Percentiles rank a stretch among this genome's conserved stretches.
These are phyloP conservation scores for Molanna angustata DNA, from an alignment of 2,888 invertebrate genomes.

Conservation along the genomic window DNA sequence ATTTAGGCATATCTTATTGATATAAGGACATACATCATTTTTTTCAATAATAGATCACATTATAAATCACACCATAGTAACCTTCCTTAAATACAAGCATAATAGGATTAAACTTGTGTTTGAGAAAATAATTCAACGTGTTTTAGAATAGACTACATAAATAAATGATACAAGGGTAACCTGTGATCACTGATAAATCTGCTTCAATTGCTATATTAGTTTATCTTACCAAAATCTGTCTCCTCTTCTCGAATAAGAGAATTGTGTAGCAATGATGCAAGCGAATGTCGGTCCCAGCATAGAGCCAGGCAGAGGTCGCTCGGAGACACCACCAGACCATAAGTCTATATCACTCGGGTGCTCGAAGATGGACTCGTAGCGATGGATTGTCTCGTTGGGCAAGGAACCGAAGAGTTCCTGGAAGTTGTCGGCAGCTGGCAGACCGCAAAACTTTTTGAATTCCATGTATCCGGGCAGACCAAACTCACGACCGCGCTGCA, in stretches of 20 bases:
- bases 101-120: too few relatives aligned
- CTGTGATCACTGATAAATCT: too few relatives aligned
- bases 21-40: too few relatives aligned
- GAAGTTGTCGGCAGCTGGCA: conserved; percentile 73
- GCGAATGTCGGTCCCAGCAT: conserved; percentile 94
- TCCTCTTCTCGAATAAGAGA: conserved; percentile 82
- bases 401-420: conserved; percentile 82
- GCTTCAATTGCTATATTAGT: too few relatives aligned
- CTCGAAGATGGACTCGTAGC: conserved; percentile 83
- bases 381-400: conserved; percentile 82
- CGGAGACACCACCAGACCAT: conserved; percentile 94
- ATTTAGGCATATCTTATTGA: too few relatives aligned
- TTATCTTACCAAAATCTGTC: conserved; percentile 90
- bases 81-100: too few relatives aligned
- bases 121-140: too few relatives aligned
- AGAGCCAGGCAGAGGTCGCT: conserved; percentile 83
- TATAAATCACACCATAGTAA: too few relatives aligned
- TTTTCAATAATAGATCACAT: too few relatives aligned
- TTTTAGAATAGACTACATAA: too few relatives aligned
- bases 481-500: conserved; percentile 90
- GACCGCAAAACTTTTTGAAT: conserved; percentile 86
- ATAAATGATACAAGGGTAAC: too few relatives aligned
- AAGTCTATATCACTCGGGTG: conserved; percentile 90
- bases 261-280: conserved; percentile 90
- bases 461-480: conserved; percentile 92